Evolutionary conservation across 1,140 invertebrate genomes (phyloP).

Genomic region (Zaprionus nigranus): DNA sequence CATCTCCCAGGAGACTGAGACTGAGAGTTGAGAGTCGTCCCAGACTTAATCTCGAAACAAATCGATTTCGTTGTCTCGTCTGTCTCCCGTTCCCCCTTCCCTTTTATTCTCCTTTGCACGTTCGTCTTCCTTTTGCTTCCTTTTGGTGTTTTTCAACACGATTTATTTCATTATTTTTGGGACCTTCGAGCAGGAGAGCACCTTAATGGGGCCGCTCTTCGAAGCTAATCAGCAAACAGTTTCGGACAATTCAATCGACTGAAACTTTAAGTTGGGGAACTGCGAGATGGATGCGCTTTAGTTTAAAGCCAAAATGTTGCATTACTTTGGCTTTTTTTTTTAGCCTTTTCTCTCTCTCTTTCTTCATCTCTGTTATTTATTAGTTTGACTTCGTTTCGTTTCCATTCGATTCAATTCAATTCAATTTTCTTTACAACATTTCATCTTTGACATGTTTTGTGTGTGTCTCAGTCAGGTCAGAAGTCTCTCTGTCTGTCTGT

Average conservation of each 20-base stretch:
- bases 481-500: slow-evolving; percentile 17
- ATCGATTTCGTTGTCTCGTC: slow-evolving; percentile 78
- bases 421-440: slow-evolving; percentile 82
- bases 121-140: slow-evolving; percentile 11
- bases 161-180: slow-evolving; percentile 79
- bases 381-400: slow-evolving; percentile 68
- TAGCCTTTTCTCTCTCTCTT: slow-evolving; percentile 44
- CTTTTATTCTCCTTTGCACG: slow-evolving; percentile 14
- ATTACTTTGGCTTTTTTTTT: slow-evolving; percentile 25
- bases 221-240: slow-evolving; percentile 72
- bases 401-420: slow-evolving; percentile 71
- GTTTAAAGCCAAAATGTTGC: slow-evolving; percentile 36
- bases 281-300: background rate
- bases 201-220: slow-evolving; percentile 61
- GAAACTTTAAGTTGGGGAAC: slow-evolving; percentile 54
- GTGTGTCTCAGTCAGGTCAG: slow-evolving; percentile 22
- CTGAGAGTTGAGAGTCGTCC: slow-evolving; percentile 42
- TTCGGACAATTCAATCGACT: slow-evolving; percentile 78
- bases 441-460: slow-evolving; percentile 83
- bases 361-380: slow-evolving; percentile 65
- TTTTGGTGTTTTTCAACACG: slow-evolving; percentile 73
- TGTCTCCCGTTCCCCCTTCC: slow-evolving; percentile 17
- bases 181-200: slow-evolving; percentile 33
- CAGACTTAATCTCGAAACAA: slow-evolving; percentile 83
- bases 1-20: slow-evolving; percentile 47